Conservation (phyloP, 1,140 invertebrate species). For the Microplitis demolitor region DNA sequence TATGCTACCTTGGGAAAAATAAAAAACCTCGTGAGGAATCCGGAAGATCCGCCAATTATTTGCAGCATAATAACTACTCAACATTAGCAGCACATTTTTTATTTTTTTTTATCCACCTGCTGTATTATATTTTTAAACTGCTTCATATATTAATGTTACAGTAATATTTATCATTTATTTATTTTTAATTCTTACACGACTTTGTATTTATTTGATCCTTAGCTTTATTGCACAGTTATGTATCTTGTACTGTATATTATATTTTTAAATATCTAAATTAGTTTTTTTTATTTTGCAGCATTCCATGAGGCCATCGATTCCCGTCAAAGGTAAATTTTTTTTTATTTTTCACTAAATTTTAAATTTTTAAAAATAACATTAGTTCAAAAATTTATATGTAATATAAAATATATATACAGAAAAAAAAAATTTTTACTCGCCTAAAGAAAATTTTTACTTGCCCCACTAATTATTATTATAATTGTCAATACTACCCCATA, state of each 20-base stretch:
- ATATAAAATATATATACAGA: no score
- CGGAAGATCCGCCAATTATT: background rate
- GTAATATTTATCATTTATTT: background rate
- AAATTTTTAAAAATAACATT: no score
- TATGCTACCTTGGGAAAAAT: background rate
- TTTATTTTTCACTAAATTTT: no score
- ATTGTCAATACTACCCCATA: no score
- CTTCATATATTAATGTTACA: no score
- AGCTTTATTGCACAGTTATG: constrained; percentile 2
- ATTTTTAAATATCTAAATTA: constrained; percentile 14
- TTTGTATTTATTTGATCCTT: constrained; percentile 10
- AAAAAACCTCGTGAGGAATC: background rate
- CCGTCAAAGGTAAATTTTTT: constrained; percentile 54
- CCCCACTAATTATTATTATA: no score
- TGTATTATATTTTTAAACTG: no score
- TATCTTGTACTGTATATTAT: background rate
- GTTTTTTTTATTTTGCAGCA: constrained; percentile 51
- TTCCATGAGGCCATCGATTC: constrained; percentile 56
- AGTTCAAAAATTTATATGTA: no score
- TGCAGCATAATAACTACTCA: background rate
- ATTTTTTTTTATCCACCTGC: no score
- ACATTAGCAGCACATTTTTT: no score
- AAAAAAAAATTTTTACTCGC: no score
- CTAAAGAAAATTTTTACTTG: no score
- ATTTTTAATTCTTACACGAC: constrained; percentile 12